These are phyloP conservation scores for Chaetoderma sp. DNA, from an alignment of 2,888 invertebrate genomes.

Conservation along the genomic window DNA sequence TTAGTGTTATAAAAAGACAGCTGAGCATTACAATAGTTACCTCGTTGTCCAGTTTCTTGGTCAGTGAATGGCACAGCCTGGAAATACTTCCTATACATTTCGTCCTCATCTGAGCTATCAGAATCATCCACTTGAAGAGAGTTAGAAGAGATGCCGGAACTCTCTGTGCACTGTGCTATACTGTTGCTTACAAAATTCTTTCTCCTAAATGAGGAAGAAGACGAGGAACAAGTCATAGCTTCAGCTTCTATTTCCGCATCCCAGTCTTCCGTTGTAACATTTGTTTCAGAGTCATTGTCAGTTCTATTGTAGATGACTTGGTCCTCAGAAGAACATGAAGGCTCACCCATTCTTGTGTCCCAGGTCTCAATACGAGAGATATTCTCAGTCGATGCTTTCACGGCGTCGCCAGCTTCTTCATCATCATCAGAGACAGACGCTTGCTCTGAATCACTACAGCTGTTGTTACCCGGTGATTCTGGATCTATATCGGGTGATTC, in stretches of 20 bases:
- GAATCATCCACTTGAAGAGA: not conserved
- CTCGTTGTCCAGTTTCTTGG: conserved; percentile 45
- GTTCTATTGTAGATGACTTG: too few relatives aligned
- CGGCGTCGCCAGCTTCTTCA: not conserved
- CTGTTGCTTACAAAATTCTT: not conserved
- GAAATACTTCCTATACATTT: conserved; percentile 47
- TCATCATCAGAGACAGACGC: not conserved
- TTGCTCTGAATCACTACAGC: not conserved
- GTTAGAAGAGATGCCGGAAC: too few relatives aligned
- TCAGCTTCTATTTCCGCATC: conserved; percentile 19
- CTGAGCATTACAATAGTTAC: too few relatives aligned
- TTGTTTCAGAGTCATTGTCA: too few relatives aligned
- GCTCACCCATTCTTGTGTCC: too few relatives aligned
- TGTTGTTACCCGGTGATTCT: not conserved
- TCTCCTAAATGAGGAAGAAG: not conserved
- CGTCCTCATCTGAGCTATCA: conserved; percentile 30
- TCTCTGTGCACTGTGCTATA: too few relatives aligned
- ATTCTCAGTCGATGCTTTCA: not conserved
- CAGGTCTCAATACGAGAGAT: not conserved
- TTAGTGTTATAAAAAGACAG: too few relatives aligned
- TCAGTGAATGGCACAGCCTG: conserved; percentile 39
- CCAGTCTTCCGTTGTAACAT: conserved; percentile 21
- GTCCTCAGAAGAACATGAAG: too few relatives aligned
- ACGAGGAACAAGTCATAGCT: too few relatives aligned
- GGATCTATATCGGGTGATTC: too few relatives aligned